Evolutionary conservation across 2,113 vertebrate species (phyloP).

Genomic region (Istiophorus platypterus): DNA sequence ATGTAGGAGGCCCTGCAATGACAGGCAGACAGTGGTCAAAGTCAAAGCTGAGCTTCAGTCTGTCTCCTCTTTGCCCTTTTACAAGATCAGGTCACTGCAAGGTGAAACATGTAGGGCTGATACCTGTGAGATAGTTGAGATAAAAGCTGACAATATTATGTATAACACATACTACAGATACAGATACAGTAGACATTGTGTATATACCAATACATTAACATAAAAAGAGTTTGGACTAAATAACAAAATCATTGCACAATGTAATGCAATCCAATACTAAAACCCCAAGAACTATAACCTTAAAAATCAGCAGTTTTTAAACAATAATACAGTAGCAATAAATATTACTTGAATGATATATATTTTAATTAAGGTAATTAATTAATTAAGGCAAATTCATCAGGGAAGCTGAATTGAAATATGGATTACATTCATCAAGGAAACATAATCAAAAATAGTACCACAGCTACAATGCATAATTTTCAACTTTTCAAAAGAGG

Average conservation of each 20-base stretch:
- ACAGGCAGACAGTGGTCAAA: conserved; percentile 36
- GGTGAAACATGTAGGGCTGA: conserved; percentile 54
- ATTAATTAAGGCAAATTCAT: too few relatives aligned
- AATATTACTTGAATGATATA: not conserved
- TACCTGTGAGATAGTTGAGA: conserved; percentile 46
- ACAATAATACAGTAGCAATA: not conserved
- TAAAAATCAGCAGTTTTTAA: not conserved
- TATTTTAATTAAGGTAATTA: not conserved
- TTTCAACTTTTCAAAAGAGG: not conserved
- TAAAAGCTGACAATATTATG: conserved; percentile 35
- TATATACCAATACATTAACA: not conserved
- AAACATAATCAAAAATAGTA: not conserved
- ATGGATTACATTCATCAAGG: too few relatives aligned
- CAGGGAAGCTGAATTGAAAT: too few relatives aligned
- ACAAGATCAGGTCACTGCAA: conserved; percentile 64
- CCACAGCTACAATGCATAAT: not conserved
- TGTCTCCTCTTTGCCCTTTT: conserved; percentile 61
- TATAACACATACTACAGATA: not conserved
- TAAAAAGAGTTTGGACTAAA: not conserved
- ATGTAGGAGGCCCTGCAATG: conserved; percentile 44
- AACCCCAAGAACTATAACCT: not conserved
- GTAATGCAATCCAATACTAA: not conserved
- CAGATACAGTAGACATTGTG: not conserved
- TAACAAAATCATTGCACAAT: not conserved
- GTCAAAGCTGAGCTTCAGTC: conserved; percentile 40